Evolutionary conservation across 2,888 invertebrate species (phyloP).

Genomic region (Pherbina coryleti): DNA sequence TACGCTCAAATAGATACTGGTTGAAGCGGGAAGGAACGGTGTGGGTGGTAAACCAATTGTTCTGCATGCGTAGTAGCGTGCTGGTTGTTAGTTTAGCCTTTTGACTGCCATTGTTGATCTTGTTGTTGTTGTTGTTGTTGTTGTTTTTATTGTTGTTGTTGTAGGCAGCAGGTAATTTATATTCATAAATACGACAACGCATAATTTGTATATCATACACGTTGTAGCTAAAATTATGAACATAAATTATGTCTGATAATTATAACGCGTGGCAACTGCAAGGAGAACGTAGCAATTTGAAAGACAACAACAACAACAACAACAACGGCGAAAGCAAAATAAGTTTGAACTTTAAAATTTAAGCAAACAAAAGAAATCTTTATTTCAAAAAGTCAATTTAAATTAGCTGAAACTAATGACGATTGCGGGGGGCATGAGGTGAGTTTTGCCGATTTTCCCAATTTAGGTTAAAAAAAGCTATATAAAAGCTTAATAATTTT

Average conservation of each 20-base stretch:
- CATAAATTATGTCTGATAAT: constrained; percentile 44
- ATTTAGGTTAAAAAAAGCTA: too few species aligned
- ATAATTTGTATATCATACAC: constrained; percentile 21
- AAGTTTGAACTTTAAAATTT: not conserved
- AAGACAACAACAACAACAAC: not conserved
- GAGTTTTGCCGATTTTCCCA: constrained; percentile 32
- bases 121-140: not conserved
- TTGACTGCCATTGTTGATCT: not conserved
- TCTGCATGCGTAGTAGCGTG: constrained; percentile 5
- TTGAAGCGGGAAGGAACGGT: not conserved
- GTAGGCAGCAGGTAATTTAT: constrained; percentile 33
- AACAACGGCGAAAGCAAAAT: not conserved
- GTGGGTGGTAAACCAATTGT: not conserved
- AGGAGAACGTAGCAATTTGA: not conserved
- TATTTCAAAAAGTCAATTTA: not conserved
- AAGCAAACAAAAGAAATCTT: not conserved
- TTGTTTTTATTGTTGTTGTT: not conserved
- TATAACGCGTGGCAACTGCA: not conserved
- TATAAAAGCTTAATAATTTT: too few species aligned
- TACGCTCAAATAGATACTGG: constrained; percentile 57
- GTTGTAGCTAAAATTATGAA: constrained; percentile 40
- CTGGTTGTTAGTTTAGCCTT: not conserved
- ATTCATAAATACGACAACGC: constrained; percentile 28
- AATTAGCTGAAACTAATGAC: constrained; percentile 30
- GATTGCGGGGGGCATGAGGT: constrained; percentile 54